These are phyloP conservation scores for Okamejei kenojei DNA, from an alignment of 2,797 vertebrate genomes.

Conservation along the genomic window DNA sequence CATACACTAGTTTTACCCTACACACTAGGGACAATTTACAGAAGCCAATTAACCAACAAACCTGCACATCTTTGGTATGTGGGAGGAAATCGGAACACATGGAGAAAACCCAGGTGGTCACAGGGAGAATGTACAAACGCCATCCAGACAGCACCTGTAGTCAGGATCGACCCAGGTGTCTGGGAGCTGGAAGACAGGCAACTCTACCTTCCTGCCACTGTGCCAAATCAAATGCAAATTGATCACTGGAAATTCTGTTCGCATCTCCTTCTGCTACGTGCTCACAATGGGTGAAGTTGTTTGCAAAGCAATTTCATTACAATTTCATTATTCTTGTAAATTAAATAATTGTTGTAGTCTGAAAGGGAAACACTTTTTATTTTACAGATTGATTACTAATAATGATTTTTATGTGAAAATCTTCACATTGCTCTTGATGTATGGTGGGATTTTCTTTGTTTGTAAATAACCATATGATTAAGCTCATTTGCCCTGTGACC, in stretches of 20 bases:
- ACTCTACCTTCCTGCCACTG: no score
- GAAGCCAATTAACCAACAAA: no score
- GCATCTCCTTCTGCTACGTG: not conserved
- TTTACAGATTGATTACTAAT: not conserved
- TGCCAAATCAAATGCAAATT: not conserved
- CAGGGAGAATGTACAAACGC: no score
- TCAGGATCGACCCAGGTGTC: no score
- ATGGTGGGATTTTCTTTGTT: not conserved
- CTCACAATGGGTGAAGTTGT: not conserved
- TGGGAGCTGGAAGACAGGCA: no score
- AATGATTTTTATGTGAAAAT: not conserved
- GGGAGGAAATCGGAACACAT: no score
- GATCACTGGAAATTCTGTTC: not conserved
- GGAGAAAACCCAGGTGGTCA: no score
- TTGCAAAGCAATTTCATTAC: not conserved
- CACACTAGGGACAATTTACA: no score
- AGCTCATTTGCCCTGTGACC: not conserved
- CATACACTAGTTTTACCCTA: no score
- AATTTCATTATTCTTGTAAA: not conserved
- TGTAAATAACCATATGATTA: not conserved
- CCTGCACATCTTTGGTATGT: no score
- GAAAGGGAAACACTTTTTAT: not conserved
- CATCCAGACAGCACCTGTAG: no score
- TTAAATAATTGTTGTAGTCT: not conserved
- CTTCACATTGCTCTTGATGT: not conserved